phyloP scores from a whole-genome alignment of 2,888 invertebrate species.

The Cantharis rustica region DNA sequence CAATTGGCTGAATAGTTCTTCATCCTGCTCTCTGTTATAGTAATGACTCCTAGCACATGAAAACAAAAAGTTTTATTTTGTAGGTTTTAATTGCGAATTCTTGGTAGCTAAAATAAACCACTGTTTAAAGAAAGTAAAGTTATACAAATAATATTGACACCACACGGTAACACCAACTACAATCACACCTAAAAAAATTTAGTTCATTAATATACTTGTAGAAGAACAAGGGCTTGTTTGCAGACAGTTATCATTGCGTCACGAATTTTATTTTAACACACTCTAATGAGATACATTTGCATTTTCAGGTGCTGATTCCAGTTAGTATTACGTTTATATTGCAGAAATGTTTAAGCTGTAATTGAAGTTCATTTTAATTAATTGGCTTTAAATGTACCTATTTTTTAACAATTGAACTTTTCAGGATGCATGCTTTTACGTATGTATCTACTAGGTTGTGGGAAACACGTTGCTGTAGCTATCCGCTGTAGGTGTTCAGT shows the following conservation, averaged over 20 bases:
- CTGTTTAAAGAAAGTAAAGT: not conserved
- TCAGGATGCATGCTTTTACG: constrained; percentile 36
- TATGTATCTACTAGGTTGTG: constrained; percentile 34
- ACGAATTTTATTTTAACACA: constrained; percentile 40
- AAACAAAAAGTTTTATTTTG: not conserved
- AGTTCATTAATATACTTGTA: constrained; percentile 2
- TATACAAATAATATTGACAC: constrained; percentile 4
- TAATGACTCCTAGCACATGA: constrained; percentile 28
- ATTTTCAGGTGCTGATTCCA: constrained; percentile 44
- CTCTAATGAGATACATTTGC: constrained; percentile 29
- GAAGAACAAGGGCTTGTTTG: constrained; percentile 45
- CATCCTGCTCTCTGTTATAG: constrained; percentile 27
- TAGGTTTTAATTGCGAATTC: not conserved
- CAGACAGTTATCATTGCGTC: constrained; percentile 49
- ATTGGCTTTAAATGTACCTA: constrained; percentile 36
- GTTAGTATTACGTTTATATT: constrained; percentile 23
- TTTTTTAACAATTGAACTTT: constrained; percentile 28
- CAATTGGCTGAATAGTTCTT: constrained; percentile 29
- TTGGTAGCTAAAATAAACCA: not conserved
- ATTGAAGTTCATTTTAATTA: constrained; percentile 46
- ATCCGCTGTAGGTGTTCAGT: constrained; percentile 25
- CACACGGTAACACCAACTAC: constrained; percentile 25
- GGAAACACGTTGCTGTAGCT: constrained; percentile 35
- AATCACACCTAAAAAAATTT: constrained; percentile 1
- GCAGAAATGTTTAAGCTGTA: constrained; percentile 44